Conservation (phyloP, 2,797 vertebrate genomes). For the Novumbra hubbsi region DNA sequence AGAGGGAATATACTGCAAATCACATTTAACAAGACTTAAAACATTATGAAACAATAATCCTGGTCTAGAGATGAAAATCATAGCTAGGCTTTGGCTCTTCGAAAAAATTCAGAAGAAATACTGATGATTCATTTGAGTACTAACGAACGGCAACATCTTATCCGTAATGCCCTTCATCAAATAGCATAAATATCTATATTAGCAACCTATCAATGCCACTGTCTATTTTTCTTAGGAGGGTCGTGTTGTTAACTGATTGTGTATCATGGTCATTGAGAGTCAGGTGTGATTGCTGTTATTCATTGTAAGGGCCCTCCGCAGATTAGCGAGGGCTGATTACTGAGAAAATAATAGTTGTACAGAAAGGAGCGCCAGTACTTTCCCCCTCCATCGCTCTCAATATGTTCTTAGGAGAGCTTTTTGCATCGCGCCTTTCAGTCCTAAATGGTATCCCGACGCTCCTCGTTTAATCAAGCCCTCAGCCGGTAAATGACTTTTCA, state of each 20-base stretch:
- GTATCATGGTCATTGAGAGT: not conserved
- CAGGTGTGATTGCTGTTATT: constrained; percentile 18
- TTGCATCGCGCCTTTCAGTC: not conserved
- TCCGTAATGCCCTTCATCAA: not conserved
- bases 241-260: not conserved
- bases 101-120: not conserved
- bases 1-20: not conserved
- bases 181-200: not conserved
- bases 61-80: not conserved
- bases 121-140: not conserved
- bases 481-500: constrained; percentile 13
- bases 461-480: constrained; percentile 15
- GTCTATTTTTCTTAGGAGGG: not conserved
- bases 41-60: not conserved
- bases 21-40: not conserved
- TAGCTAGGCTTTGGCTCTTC: not conserved
- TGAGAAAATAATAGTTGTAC: not conserved
- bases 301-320: constrained; percentile 9
- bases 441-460: constrained; percentile 7
- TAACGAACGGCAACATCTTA: not conserved
- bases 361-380: not conserved
- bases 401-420: not conserved
- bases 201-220: not conserved
- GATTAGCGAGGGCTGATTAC: constrained; percentile 21
- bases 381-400: not conserved